A percentile compares a stretch with the other conserved stretches of the same genome.
These are phyloP conservation scores for Spondyliosoma cantharus DNA, from an alignment of 2,797 vertebrate genomes.

Conservation along the genomic window DNA sequence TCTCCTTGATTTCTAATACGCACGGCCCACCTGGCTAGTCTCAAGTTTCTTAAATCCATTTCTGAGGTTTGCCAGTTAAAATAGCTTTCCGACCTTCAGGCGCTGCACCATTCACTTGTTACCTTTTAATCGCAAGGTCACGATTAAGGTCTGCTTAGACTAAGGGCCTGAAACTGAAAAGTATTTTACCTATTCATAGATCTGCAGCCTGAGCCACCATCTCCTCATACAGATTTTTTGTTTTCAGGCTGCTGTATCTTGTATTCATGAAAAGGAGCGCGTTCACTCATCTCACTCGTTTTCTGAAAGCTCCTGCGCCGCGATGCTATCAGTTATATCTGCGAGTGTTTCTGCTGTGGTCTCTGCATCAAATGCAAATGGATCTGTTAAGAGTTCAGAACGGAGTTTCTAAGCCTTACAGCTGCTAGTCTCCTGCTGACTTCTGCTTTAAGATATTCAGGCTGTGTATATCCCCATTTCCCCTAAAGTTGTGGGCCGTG, in stretches of 20 bases:
- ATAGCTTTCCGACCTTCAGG: conserved; percentile 1
- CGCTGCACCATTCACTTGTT: neutral
- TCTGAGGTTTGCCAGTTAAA: neutral
- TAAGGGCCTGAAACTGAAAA: neutral
- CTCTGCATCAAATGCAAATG: conserved; percentile 26
- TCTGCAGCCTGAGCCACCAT: conserved; percentile 3
- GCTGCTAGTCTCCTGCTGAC: conserved; percentile 15
- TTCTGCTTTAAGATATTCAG: conserved; percentile 21
- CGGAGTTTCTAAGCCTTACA: conserved; percentile 18
- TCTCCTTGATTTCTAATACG: no score
- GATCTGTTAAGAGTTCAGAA: conserved; percentile 27
- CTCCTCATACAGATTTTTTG: neutral
- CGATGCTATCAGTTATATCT: conserved; percentile 12
- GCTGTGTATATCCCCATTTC: neutral
- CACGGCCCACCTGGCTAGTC: neutral
- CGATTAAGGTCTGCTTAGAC: conserved; percentile 7
- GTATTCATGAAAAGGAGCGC: conserved; percentile 2
- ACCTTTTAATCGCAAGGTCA: conserved; percentile 12
- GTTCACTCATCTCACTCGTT: neutral
- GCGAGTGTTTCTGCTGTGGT: conserved; percentile 17
- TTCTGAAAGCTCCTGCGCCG: neutral
- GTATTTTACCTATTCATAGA: neutral
- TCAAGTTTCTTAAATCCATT: neutral
- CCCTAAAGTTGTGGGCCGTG: neutral
- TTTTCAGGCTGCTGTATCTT: conserved; percentile 8